Percentiles rank a stretch among this genome's conserved stretches.
Evolutionary conservation across 1,140 invertebrate species (phyloP).

Genomic region (Psilanteris sp.): DNA sequence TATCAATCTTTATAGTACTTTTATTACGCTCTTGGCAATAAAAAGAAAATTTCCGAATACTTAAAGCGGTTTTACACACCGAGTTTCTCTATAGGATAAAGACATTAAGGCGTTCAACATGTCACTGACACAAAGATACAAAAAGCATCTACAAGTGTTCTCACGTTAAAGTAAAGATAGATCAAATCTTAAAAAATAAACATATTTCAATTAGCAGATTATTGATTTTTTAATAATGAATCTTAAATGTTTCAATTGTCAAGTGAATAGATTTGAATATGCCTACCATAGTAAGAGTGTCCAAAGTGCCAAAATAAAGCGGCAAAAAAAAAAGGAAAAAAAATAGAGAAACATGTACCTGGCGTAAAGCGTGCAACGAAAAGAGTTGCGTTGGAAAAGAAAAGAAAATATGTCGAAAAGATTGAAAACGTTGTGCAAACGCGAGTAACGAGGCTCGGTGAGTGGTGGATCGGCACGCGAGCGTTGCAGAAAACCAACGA

Average conservation of each 20-base stretch:
- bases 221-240: too few species aligned
- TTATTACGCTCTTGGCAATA: constrained; percentile 6
- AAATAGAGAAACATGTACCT: too few species aligned
- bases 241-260: too few species aligned
- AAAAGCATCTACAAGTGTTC: constrained; percentile 45
- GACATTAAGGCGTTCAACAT: constrained; percentile 48
- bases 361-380: too few species aligned
- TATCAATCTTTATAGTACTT: too few species aligned
- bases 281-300: too few species aligned
- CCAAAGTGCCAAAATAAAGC: too few species aligned
- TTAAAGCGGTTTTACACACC: constrained; percentile 45
- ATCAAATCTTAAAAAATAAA: constrained; percentile 29
- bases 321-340: too few species aligned
- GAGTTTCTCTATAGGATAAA: constrained; percentile 47
- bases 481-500: constrained; percentile 9
- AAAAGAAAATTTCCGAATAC: constrained; percentile 50
- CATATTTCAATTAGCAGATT: constrained; percentile 26
- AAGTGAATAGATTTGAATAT: too few species aligned
- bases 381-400: too few species aligned
- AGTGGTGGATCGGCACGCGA: constrained; percentile 20
- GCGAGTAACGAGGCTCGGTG: neutral
- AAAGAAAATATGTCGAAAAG: constrained; percentile 5
- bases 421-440: constrained; percentile 17
- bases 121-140: constrained; percentile 52
- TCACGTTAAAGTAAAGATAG: constrained; percentile 35